Conservation (phyloP, 2,888 invertebrate genomes). For the Bimastos eiseni region DNA sequence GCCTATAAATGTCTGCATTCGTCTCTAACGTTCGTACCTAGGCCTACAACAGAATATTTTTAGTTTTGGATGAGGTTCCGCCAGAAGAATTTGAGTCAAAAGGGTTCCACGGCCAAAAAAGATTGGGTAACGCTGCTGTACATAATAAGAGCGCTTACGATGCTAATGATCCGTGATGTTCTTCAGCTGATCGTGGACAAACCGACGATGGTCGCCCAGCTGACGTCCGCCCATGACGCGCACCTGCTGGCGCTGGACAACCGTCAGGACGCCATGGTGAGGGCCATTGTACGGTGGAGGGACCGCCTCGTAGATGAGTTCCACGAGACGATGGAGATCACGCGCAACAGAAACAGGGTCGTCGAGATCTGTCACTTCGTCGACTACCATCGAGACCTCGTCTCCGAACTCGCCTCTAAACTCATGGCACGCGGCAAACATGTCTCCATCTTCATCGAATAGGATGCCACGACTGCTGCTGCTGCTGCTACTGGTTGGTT, state of each 20-base stretch:
- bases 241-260: background rate
- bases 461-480: background rate
- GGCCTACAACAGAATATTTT: too few relatives aligned
- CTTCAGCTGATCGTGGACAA: conserved; percentile 8
- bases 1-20: too few relatives aligned
- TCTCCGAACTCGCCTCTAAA: background rate
- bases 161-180: too few relatives aligned
- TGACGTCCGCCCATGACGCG: background rate
- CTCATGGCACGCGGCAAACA: background rate
- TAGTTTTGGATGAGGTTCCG: too few relatives aligned
- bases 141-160: too few relatives aligned
- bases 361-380: conserved; percentile 34
- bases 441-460: conserved; percentile 5
- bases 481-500: too few relatives aligned
- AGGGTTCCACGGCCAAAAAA: too few relatives aligned
- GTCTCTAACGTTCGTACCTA: too few relatives aligned
- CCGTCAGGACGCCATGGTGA: background rate
- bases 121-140: too few relatives aligned
- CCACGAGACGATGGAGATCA: conserved; percentile 32
- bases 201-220: background rate
- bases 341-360: conserved; percentile 31
- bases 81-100: too few relatives aligned
- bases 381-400: conserved; percentile 25
- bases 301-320: conserved; percentile 27
- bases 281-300: background rate